Percentiles rank a stretch among this genome's conserved stretches.
These are phyloP conservation scores for Carassius auratus DNA, from an alignment of 2,113 vertebrate genomes.

Conservation along the genomic window DNA sequence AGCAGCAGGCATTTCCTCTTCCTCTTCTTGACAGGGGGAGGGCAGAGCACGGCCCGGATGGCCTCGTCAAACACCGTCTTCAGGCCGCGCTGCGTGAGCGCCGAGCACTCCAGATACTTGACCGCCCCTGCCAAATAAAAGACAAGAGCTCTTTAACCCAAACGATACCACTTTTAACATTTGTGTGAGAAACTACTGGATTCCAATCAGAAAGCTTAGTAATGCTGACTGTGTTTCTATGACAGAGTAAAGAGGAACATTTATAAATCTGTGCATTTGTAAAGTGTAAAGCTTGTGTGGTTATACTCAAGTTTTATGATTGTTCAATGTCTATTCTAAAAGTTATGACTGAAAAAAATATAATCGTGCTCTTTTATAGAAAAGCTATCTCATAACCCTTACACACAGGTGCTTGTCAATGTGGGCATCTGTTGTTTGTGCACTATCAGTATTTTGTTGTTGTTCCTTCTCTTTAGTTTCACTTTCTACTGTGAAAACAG, in stretches of 20 bases:
- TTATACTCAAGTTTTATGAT: too few species aligned
- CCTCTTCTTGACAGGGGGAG: conserved; percentile 91
- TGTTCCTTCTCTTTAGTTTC: neutral
- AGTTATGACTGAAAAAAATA: too few species aligned
- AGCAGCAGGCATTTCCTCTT: conserved; percentile 88
- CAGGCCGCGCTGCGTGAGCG: conserved; percentile 95
- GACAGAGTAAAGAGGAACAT: too few species aligned
- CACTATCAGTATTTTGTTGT: neutral
- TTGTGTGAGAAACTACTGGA: neutral
- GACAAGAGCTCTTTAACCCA: neutral
- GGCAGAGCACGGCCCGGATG: conserved; percentile 96
- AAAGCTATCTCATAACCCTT: too few species aligned
- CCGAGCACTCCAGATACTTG: conserved; percentile 96
- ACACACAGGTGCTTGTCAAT: too few species aligned
- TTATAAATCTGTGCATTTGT: too few species aligned
- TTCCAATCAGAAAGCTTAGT: neutral
- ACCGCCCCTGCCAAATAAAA: conserved; percentile 82
- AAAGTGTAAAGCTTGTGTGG: too few species aligned
- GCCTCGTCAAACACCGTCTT: conserved; percentile 99
- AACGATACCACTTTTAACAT: neutral
- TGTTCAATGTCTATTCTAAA: too few species aligned
- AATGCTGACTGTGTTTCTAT: too few species aligned
- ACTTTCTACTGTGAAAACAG: too few species aligned
- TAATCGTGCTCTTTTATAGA: too few species aligned
- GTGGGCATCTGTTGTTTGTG: neutral